These are phyloP conservation scores for Gymnosoma rotundatum DNA, from an alignment of 2,888 invertebrate genomes.

Conservation along the genomic window DNA sequence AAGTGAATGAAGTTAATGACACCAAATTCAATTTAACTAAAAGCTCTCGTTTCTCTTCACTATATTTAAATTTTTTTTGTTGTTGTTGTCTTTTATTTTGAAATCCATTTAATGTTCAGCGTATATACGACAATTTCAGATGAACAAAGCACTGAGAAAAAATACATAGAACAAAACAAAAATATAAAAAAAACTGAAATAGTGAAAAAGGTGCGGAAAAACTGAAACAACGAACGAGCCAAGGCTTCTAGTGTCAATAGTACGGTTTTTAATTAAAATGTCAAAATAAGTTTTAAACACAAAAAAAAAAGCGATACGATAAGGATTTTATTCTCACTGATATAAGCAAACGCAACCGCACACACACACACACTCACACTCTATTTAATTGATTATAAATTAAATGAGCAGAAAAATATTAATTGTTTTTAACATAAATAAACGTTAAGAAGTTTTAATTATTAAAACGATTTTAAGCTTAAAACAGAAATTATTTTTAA, in stretches of 20 bases:
- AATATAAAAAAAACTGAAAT: conserved; percentile 15
- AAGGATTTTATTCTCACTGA: conserved; percentile 41
- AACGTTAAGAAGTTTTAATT: not conserved
- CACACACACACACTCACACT: conserved; percentile 7
- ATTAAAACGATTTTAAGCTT: not conserved
- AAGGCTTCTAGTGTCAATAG: conserved; percentile 67
- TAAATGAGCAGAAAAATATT: conserved; percentile 60
- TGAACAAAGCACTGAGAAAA: conserved; percentile 7
- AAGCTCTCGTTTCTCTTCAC: conserved; percentile 54
- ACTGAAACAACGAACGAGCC: not conserved
- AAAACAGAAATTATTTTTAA: too few species aligned
- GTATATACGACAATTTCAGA: conserved; percentile 39
- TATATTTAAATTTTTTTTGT: not conserved
- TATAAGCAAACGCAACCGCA: not conserved
- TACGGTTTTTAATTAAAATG: conserved; percentile 70
- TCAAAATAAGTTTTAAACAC: conserved; percentile 68
- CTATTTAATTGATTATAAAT: conserved; percentile 66
- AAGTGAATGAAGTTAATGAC: conserved; percentile 71
- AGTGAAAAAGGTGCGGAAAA: too few species aligned
- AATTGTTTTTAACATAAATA: conserved; percentile 40
- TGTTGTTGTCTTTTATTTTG: not conserved
- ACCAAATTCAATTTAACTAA: conserved; percentile 71
- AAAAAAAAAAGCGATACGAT: conserved; percentile 48
- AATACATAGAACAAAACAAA: conserved; percentile 50
- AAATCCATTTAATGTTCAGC: conserved; percentile 36